phyloP scores from a whole-genome alignment of 2,888 invertebrate genomes.

The Phoronis australis region DNA sequence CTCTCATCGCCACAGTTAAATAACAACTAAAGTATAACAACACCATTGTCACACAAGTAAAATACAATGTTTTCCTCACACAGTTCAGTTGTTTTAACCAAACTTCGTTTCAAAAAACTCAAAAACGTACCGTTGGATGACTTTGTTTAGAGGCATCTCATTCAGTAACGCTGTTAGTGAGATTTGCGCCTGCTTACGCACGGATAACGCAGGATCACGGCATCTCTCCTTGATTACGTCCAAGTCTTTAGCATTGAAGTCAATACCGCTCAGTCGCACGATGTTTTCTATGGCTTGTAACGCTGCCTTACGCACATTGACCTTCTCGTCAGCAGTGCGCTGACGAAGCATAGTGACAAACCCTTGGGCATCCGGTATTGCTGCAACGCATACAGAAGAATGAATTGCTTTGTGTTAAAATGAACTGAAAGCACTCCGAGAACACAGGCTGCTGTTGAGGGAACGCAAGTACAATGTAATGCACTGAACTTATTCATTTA shows the following conservation, averaged over 20 bases:
- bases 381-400: slow-evolving; percentile 16
- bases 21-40: no score
- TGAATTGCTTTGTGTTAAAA: background rate
- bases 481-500: no score
- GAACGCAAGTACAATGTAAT: no score
- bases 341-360: slow-evolving; percentile 52
- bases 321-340: slow-evolving; percentile 57
- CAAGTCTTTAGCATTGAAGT: slow-evolving; percentile 37
- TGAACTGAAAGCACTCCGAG: no score
- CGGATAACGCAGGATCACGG: slow-evolving; percentile 56
- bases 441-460: no score
- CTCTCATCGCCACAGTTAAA: no score
- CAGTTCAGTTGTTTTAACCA: no score
- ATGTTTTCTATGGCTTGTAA: slow-evolving; percentile 53
- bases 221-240: slow-evolving; percentile 50
- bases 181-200: slow-evolving; percentile 57
- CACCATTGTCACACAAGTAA: no score
- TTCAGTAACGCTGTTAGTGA: slow-evolving; percentile 56
- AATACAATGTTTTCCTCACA: no score
- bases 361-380: slow-evolving; percentile 36
- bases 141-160: slow-evolving; percentile 49
- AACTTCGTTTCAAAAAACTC: slow-evolving; percentile 12
- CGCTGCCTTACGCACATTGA: slow-evolving; percentile 58
- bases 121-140: slow-evolving; percentile 47
- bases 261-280: slow-evolving; percentile 36